Conservation (phyloP, 2,888 invertebrate species). For the Boloria selene region DNA sequence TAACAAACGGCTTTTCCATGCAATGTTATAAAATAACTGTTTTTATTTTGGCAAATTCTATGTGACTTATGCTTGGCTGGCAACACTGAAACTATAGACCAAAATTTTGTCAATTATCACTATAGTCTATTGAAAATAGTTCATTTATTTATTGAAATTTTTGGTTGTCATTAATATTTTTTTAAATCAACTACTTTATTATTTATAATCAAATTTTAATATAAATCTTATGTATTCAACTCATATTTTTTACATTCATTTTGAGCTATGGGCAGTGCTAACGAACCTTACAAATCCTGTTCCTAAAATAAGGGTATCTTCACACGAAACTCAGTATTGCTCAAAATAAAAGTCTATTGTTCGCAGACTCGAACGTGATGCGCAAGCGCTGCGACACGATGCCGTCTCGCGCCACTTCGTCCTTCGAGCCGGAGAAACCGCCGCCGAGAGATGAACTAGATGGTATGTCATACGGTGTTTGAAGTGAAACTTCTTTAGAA, state of each 20-base stretch:
- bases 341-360: constrained; percentile 42
- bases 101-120: not conserved
- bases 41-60: not conserved
- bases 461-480: constrained; percentile 46
- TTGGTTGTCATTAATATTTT: no score
- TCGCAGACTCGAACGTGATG: constrained; percentile 64
- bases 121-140: no score
- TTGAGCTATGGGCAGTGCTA: not conserved
- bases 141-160: no score
- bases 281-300: no score
- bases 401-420: constrained; percentile 87
- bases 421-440: constrained; percentile 84
- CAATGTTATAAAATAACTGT: no score
- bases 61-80: not conserved
- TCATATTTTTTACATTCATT: no score
- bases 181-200: no score
- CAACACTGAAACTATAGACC: not conserved
- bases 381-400: constrained; percentile 92
- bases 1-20: no score
- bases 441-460: constrained; percentile 70
- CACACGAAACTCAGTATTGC: not conserved
- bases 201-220: no score
- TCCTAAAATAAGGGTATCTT: not conserved
- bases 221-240: no score
- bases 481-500: no score